These are phyloP conservation scores for Caenorhabditis macrosperma DNA, from an alignment of 2,888 invertebrate species.

Conservation along the genomic window DNA sequence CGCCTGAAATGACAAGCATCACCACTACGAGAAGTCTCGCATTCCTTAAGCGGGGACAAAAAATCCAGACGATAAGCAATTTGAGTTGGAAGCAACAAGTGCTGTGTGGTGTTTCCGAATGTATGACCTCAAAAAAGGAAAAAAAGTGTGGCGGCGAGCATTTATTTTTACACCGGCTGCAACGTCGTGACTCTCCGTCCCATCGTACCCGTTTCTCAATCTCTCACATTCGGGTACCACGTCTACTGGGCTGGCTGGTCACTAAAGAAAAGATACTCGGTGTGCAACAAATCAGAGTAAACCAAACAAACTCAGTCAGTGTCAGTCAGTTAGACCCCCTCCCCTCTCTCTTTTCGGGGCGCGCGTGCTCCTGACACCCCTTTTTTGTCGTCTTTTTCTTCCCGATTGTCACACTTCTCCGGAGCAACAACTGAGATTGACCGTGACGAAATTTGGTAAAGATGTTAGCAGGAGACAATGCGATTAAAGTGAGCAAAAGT, in stretches of 20 bases:
- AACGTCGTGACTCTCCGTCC: not conserved
- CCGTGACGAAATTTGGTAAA: not conserved
- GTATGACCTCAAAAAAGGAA: not conserved
- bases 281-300: conserved; percentile 55
- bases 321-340: conserved; percentile 47
- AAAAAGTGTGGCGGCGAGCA: conserved; percentile 7
- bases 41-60: not conserved
- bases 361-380: conserved; percentile 49
- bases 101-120: not conserved
- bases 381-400: conserved; percentile 27
- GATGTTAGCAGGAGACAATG: not conserved
- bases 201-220: not conserved
- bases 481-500: not conserved
- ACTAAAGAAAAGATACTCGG: conserved; percentile 41
- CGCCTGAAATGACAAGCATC: conserved; percentile 41
- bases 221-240: too few relatives aligned
- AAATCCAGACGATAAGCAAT: too few relatives aligned
- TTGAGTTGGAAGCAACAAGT: not conserved
- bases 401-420: conserved; percentile 27
- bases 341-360: conserved; percentile 19
- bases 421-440: not conserved
- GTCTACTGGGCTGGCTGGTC: too few relatives aligned
- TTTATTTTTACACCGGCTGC: conserved; percentile 41
- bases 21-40: conserved; percentile 8
- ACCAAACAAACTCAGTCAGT: conserved; percentile 53